Base-by-base conservation (phyloP, 2,113 vertebrate species). In the Pelecanoides urinatrix region DNA sequence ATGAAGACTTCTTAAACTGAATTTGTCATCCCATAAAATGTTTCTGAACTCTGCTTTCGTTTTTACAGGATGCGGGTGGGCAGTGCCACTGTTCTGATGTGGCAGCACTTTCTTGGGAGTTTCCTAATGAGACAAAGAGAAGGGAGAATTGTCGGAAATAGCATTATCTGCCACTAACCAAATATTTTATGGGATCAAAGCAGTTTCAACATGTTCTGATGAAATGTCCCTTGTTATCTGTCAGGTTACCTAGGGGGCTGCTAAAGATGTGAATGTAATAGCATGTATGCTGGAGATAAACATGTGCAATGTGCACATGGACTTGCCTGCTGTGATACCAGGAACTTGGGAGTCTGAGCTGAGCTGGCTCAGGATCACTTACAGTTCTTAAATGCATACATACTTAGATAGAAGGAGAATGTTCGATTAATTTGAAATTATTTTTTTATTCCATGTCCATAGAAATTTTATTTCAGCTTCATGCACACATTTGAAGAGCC, bases 291-390 rank as follows among this genome's bases (percentile, higher is more conserved):
- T 26, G 40, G 18, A 62, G 72, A 50, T 70, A 56, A 58, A 27
- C 40, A n/a, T 66, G 40, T 49, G 38, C 40, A 70, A 2, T 0
- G 0, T 44, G 63, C n/a, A 22, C 0, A 0, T 49, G 40, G 15
- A 7, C 22, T 80, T 79, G 30, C 40, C 66, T 80, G 20, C 38
- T 56, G 5, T 76, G 71, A 27, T 61, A 50, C 34, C 63, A 56
- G 66, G 23, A 52, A 36, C 16, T 63, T 68, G 47, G 13, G 45
- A 75, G 22, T 53, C 50, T 47, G 52, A 82, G 29, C 29, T 77
- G n/a, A 77, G 16, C n/a, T 42, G 32, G 10, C 42, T 86, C 17
- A 62, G 19, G 7, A 23, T 83, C 67, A 38, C 45, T 45, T 63
- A 23, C 7, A 66, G 12, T 56, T 86, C 71, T 63, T 18, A 70